These are phyloP conservation scores for Drosophila subobscura DNA, from an alignment of 1,140 invertebrate species.

Conservation along the genomic window DNA sequence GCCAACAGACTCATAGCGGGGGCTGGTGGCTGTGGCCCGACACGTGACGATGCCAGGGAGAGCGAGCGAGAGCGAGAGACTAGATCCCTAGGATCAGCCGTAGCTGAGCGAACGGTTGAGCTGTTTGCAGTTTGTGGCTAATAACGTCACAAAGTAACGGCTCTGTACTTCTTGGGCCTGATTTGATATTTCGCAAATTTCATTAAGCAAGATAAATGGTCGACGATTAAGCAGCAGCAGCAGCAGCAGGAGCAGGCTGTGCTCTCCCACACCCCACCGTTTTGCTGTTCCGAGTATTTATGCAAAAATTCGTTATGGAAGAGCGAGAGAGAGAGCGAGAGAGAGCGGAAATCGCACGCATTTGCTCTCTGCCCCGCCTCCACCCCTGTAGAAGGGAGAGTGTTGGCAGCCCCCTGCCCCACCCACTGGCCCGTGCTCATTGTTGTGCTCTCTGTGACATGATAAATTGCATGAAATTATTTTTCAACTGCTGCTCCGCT, in stretches of 20 bases:
- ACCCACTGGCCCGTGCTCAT: not conserved
- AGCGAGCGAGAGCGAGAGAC: too few relatives aligned
- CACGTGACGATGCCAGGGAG: constrained; percentile 52
- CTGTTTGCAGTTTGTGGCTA: constrained; percentile 53
- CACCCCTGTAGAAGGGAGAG: constrained; percentile 11
- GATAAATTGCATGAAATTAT: constrained; percentile 83
- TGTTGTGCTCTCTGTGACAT: constrained; percentile 55
- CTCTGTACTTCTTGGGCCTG: not conserved
- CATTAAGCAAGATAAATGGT: constrained; percentile 83
- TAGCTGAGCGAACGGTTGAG: not conserved
- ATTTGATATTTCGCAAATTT: constrained; percentile 78
- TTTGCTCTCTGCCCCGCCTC: not conserved
- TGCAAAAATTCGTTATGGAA: constrained; percentile 78
- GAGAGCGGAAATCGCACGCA: constrained; percentile 51
- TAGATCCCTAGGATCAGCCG: too few relatives aligned
- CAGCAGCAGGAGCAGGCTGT: constrained; percentile 37
- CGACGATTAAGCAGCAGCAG: constrained; percentile 65
- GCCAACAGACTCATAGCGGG: not conserved
- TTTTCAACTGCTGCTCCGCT: constrained; percentile 53
- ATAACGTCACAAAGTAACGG: constrained; percentile 24
- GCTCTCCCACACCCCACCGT: constrained; percentile 1
- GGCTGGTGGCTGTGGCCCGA: constrained; percentile 2
- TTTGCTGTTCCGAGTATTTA: constrained; percentile 44
- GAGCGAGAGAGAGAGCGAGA: not conserved
- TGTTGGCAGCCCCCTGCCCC: constrained; percentile 2